These are phyloP conservation scores for Sandelia bainsii DNA, from an alignment of 2,797 vertebrate genomes.

Conservation along the genomic window DNA sequence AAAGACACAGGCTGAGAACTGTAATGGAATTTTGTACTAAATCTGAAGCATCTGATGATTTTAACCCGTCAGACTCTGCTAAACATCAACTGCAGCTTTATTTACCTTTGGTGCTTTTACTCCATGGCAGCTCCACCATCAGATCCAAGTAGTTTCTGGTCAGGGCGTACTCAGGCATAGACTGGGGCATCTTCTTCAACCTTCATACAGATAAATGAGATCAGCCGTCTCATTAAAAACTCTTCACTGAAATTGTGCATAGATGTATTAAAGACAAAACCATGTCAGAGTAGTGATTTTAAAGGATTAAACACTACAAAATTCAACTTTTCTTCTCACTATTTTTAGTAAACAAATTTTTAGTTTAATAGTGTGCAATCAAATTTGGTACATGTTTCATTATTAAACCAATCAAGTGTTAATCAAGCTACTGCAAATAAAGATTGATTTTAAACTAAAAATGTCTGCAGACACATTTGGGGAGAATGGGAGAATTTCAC, in stretches of 20 bases:
- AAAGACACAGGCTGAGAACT: no score
- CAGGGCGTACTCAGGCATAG: conserved; percentile 97
- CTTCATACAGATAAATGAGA: conserved; percentile 72
- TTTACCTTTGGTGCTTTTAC: conserved; percentile 93
- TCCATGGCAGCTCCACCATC: conserved; percentile 98
- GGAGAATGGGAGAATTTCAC: no score
- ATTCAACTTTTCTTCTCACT: background rate
- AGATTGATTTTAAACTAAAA: no score
- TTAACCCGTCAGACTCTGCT: background rate
- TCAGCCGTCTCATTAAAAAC: no score
- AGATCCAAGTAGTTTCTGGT: conserved; percentile 97
- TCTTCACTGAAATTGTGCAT: background rate
- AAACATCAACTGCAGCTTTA: background rate
- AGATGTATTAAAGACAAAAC: background rate
- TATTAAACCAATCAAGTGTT: no score
- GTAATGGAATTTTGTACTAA: background rate
- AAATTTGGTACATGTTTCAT: background rate
- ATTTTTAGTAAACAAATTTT: background rate
- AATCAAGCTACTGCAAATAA: no score
- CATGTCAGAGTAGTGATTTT: background rate
- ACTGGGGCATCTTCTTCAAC: conserved; percentile 98
- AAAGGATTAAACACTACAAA: background rate
- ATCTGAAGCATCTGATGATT: background rate
- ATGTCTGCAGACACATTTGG: no score
- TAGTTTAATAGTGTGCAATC: no score